These are phyloP conservation scores for Andrena haemorrhoa DNA, from an alignment of 2,888 invertebrate genomes.

Conservation along the genomic window DNA sequence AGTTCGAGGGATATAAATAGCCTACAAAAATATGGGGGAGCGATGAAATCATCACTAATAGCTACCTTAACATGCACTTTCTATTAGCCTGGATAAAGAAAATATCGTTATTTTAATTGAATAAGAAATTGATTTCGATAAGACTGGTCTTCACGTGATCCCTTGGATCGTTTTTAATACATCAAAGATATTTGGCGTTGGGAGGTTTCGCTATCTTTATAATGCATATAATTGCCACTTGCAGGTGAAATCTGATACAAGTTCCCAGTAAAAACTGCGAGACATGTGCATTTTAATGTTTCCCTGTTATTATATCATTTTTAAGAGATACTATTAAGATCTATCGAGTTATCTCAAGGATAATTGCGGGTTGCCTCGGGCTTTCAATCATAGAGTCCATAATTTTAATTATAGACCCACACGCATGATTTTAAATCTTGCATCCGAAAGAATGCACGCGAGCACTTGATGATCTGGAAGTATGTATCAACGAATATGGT, in stretches of 20 bases:
- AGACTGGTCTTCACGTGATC: background rate
- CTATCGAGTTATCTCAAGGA: constrained; percentile 34
- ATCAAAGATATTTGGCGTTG: background rate
- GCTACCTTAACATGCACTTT: background rate
- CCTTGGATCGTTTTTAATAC: background rate
- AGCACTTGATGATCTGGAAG: constrained; percentile 4
- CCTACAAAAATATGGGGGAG: background rate
- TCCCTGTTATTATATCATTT: constrained; percentile 52
- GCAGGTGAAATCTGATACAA: constrained; percentile 42
- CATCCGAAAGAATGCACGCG: constrained; percentile 1
- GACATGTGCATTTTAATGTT: constrained; percentile 43
- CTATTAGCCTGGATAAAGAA: background rate
- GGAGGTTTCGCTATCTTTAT: constrained; percentile 6
- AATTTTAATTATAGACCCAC: constrained; percentile 49
- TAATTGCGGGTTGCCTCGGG: constrained; percentile 42
- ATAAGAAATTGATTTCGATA: background rate
- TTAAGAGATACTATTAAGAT: constrained; percentile 47
- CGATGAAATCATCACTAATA: background rate
- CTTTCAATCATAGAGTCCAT: constrained; percentile 47
- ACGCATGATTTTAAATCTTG: constrained; percentile 8
- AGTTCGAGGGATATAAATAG: background rate
- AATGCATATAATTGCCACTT: constrained; percentile 29
- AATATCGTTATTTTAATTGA: constrained; percentile 3
- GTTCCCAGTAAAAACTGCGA: constrained; percentile 16
- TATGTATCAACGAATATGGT: background rate